These are phyloP conservation scores for Drosophila mimica DNA, from an alignment of 2,888 invertebrate species.

Conservation along the genomic window DNA sequence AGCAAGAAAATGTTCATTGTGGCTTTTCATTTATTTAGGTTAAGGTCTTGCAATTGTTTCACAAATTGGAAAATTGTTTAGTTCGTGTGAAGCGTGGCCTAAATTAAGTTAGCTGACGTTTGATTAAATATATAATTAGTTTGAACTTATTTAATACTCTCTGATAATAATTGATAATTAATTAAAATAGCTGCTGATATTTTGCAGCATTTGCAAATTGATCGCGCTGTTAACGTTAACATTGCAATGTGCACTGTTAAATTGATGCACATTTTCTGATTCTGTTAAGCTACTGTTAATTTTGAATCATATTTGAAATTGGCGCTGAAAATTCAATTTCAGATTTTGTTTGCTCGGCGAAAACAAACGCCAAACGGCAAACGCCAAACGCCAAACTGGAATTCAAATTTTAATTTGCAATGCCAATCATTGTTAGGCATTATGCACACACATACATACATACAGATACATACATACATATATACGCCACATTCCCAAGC, in stretches of 20 bases:
- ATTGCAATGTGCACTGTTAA: background rate
- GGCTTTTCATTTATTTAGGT: conserved; percentile 48
- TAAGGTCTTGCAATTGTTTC: conserved; percentile 41
- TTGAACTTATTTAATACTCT: background rate
- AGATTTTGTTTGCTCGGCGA: background rate
- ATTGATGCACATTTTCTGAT: too few species aligned
- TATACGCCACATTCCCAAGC: conserved; percentile 7
- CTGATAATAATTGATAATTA: background rate
- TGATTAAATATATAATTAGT: background rate
- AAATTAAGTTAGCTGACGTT: background rate
- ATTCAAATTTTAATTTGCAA: conserved; percentile 39
- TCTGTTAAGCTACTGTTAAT: background rate
- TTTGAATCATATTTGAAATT: conserved; percentile 7
- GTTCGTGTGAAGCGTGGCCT: too few species aligned
- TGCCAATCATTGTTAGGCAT: conserved; percentile 37
- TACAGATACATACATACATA: background rate
- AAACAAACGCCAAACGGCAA: background rate
- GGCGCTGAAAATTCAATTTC: conserved; percentile 25
- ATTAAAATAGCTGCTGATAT: background rate
- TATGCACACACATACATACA: background rate
- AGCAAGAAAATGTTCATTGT: conserved; percentile 46
- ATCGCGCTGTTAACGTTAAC: background rate
- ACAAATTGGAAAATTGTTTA: conserved; percentile 11
- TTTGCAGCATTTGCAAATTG: background rate
- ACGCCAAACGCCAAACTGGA: background rate